Conservation (phyloP, 2,888 invertebrate genomes). For the Dicranocentrus wangi region DNA sequence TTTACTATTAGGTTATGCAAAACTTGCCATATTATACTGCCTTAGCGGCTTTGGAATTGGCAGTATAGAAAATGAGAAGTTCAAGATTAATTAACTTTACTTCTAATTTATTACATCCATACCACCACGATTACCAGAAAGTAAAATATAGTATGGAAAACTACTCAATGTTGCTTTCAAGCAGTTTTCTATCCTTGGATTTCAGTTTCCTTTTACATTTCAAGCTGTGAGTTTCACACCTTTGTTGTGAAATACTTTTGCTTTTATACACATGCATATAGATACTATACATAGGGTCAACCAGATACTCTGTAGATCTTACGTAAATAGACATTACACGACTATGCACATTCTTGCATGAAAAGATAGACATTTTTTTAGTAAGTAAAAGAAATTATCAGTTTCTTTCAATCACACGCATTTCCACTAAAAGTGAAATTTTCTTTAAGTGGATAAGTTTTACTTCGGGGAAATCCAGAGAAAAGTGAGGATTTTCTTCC, state of each 20-base stretch:
- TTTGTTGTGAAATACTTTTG: constrained; percentile 52
- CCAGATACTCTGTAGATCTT: too few relatives aligned
- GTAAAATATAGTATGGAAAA: neutral
- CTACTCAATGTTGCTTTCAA: neutral
- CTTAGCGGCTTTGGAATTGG: constrained; percentile 11
- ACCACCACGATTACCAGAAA: constrained; percentile 7
- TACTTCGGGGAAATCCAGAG: too few relatives aligned
- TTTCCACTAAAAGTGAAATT: too few relatives aligned
- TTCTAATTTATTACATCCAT: constrained; percentile 48
- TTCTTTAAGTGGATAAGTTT: too few relatives aligned
- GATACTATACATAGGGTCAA: too few relatives aligned
- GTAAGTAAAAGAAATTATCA: too few relatives aligned
- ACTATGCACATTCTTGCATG: too few relatives aligned
- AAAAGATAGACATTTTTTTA: too few relatives aligned
- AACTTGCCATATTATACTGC: neutral
- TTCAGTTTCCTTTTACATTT: constrained; percentile 28
- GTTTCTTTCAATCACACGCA: too few relatives aligned
- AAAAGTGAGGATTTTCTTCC: too few relatives aligned
- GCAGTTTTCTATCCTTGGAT: neutral
- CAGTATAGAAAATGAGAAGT: constrained; percentile 12
- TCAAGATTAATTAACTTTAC: constrained; percentile 52
- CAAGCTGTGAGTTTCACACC: constrained; percentile 59
- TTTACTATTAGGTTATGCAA: neutral
- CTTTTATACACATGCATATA: constrained; percentile 21
- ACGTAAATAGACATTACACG: too few relatives aligned